Base-by-base conservation (phyloP, 2,888 invertebrate genomes). In the Eurytoma californica region DNA sequence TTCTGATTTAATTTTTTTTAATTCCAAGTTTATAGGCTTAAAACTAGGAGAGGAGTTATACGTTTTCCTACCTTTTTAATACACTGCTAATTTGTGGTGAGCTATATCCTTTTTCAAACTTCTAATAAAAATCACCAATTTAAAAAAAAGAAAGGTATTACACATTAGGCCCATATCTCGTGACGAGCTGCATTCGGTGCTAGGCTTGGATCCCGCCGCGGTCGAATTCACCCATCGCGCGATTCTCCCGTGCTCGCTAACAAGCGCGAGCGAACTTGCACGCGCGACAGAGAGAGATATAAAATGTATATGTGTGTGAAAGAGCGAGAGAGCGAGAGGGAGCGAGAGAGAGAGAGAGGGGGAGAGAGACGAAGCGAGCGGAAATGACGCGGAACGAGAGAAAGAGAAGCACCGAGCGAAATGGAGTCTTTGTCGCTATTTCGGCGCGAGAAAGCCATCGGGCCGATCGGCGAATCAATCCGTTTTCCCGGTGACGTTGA, bases 391-490 rank as follows among this genome's bases (percentile, higher is more conserved):
- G 58, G 79, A 75, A 72, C 73, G 82, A 73, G 63, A 76, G 68
- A 14, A 72, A 66, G 75, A 70, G 72, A 24, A 69, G 57, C 73
- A 58, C 14, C 51, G 55, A 69, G 53, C 4, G 5, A 57, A 74
- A 57, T 58, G 77, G 82, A 86, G 85, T 87, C 87, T 88, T 88
- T 87, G 87, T 86, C 86, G 85, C 85, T 86, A 85, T 88, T 88
- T 87, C 83, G 85, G 86, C 80, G 82, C 80, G 85, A 84, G 81
- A 84, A 84, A 85, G 84, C 84, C 83, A 85, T 86, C 85, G 83
- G 84, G 84, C 85, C 88, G 87, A 89, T 89, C 88, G 88, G 88
- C 88, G 89, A 88, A 90, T 90, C 89, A 89, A 89, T 89, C 86
- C 87, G 85, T 88, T 78, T 68, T 85, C 82, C 82, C 85, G 84